Evolutionary conservation across 2,113 vertebrate genomes (phyloP), one percentile per base, ranked within the genome.

Genomic region (Furnarius figulus): DNA sequence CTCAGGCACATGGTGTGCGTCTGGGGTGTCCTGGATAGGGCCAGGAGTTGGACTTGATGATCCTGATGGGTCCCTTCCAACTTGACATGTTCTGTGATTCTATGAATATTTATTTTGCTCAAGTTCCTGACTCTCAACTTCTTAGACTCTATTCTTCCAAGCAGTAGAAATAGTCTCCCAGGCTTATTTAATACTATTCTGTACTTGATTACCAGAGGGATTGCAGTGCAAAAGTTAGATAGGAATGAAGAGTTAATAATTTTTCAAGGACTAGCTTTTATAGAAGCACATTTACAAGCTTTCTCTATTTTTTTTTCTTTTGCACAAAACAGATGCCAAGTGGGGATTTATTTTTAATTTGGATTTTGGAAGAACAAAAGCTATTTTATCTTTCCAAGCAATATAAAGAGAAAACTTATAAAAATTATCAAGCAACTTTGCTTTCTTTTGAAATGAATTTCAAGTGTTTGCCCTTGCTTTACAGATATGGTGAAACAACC

Each of bases 311-410:
- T 46, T 53, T 72, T 59, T 79, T 46, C 63, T 27, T 37, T 46
- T 7, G 2, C 53, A 42, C 28, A 50, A 78, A 67, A 59, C 14
- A 23, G 46, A 67, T 86, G 25, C 47, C 75, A 84, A 90, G 52
- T 77, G 14, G 1, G 4, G 23, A 67, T 80, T 83, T 95, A 37
- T 59, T 80, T 84, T 93, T 82, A 74, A 65, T 55, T 91, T 42
- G 50, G n/a, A 50, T 90, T 95, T 68, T 71, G 50, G 82, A 85
- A 93, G 66, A 79, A 82, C 40, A 95, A 87, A 96, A 70, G 33
- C 1, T 2, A 62, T 40, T 94, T 86, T 6, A 52, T 92, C 78
- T 94, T 94, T 87, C 33, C 18, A 39, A 59, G 40, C 70, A 70
- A 63, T 42, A 35, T 17, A 14, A 86, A 83, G 65, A 42, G 71